Conservation (phyloP, 2,113 vertebrate species). For the Aspiorhynchus laticeps region DNA sequence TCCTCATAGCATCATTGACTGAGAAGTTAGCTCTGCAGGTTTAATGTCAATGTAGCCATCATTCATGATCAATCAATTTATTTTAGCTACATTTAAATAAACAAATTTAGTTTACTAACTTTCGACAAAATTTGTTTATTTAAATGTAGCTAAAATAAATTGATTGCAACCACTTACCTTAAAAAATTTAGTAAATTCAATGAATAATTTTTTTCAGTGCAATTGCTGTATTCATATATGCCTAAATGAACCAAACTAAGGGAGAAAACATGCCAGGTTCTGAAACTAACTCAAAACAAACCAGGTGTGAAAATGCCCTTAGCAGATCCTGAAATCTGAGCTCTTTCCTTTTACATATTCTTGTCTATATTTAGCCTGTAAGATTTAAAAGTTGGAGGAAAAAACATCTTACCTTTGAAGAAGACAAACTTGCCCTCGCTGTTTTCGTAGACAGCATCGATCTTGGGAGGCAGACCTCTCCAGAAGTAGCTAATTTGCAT, state of each 20-base stretch:
- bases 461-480: constrained; percentile 93
- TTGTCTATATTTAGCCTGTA: not conserved
- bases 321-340: not conserved
- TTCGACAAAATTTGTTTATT: too few relatives aligned
- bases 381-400: constrained; percentile 1
- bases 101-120: too few relatives aligned
- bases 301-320: not conserved
- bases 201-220: too few relatives aligned
- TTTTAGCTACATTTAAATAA: too few relatives aligned
- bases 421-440: constrained; percentile 98
- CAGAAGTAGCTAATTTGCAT: constrained; percentile 99
- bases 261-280: not conserved
- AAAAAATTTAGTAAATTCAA: too few relatives aligned
- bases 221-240: too few relatives aligned
- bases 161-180: too few relatives aligned
- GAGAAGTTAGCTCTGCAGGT: too few relatives aligned
- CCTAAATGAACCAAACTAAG: not conserved
- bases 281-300: not conserved
- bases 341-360: not conserved
- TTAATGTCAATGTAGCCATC: too few relatives aligned
- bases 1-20: too few relatives aligned
- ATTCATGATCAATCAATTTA: too few relatives aligned
- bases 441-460: constrained; percentile 98
- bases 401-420: constrained; percentile 90
- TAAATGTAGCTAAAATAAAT: too few relatives aligned